Evolutionary conservation across 30 jellyfish, hydroid and myxozoan genomes (phyloP).

Genomic region (Aurelia sp.): DNA sequence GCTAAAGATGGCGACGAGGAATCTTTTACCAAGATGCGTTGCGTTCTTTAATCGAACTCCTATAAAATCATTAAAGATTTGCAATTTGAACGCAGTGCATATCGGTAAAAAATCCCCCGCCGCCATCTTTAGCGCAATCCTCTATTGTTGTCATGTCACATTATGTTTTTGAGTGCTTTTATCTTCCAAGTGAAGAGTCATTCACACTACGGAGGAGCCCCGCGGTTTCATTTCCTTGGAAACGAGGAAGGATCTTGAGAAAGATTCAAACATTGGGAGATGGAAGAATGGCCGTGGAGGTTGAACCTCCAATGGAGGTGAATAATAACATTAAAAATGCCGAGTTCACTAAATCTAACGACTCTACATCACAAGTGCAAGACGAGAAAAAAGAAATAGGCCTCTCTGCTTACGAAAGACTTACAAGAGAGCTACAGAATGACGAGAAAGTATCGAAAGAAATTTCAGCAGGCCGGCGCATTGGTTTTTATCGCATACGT

Average conservation of each 20-base stretch:
- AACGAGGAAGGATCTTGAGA: conserved; percentile 9
- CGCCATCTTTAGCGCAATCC: too few species aligned
- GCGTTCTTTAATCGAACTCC: too few species aligned
- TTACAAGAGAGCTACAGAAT: conserved; percentile 61
- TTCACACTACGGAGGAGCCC: conserved; percentile 19
- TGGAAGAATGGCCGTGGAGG: conserved; percentile 79
- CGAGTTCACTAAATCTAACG: conserved; percentile 25
- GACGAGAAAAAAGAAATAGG: conserved; percentile 26
- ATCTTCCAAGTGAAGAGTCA: too few species aligned
- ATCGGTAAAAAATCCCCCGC: too few species aligned
- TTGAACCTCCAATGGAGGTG: conserved; percentile 77
- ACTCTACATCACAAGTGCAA: neutral
- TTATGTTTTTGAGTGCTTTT: too few species aligned
- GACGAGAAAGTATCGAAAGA: conserved; percentile 91
- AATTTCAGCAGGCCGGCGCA: conserved; percentile 85
- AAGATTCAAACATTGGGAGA: neutral
- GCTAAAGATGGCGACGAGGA: too few species aligned
- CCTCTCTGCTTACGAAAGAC: conserved; percentile 74
- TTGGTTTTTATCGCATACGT: conserved; percentile 92
- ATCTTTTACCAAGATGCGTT: too few species aligned
- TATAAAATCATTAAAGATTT: too few species aligned
- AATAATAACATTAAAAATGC: conserved; percentile 33
- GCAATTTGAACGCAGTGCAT: too few species aligned
- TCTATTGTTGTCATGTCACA: too few species aligned
- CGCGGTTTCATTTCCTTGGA: conserved; percentile 49